Evolutionary conservation across 2,797 vertebrate genomes (phyloP).

Genomic region (Gymnoscopelus microlampas): DNA sequence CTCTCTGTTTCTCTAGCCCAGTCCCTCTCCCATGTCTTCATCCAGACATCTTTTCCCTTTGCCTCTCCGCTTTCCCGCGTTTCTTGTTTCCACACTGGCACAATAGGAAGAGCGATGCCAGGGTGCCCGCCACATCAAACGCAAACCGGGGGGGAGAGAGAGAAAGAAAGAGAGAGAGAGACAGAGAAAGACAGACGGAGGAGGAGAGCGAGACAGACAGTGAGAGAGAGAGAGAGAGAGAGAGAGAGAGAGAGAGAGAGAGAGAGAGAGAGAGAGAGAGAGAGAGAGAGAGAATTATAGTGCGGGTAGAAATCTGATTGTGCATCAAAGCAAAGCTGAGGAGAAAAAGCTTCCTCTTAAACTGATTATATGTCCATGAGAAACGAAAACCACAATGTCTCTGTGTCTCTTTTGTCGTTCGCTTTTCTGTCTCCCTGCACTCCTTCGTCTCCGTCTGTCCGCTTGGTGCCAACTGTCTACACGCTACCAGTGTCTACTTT

Average conservation of each 20-base stretch:
- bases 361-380: conserved; percentile 81
- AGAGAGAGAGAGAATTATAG: conserved; percentile 69
- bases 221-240: conserved; percentile 24
- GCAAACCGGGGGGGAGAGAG: background rate
- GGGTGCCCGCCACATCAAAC: conserved; percentile 78
- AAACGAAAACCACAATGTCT: conserved; percentile 73
- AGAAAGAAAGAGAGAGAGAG: background rate
- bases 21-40: background rate
- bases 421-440: conserved; percentile 21
- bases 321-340: conserved; percentile 76
- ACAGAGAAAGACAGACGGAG: conserved; percentile 8
- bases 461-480: conserved; percentile 76
- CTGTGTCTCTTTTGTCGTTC: conserved; percentile 1
- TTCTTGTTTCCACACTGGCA: conserved; percentile 71
- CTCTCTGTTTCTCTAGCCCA: background rate
- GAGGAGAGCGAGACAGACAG: background rate
- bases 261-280: conserved; percentile 5
- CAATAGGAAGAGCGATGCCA: conserved; percentile 77
- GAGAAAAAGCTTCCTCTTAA: conserved; percentile 77
- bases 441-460: conserved; percentile 53
- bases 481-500: conserved; percentile 76
- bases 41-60: background rate
- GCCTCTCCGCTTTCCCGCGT: background rate
- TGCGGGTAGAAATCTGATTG: conserved; percentile 77
- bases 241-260: conserved; percentile 17